Percentiles rank a stretch among this genome's conserved stretches.
phyloP scores from a whole-genome alignment of 2,888 invertebrate species.

The Leptothorax acervorum region DNA sequence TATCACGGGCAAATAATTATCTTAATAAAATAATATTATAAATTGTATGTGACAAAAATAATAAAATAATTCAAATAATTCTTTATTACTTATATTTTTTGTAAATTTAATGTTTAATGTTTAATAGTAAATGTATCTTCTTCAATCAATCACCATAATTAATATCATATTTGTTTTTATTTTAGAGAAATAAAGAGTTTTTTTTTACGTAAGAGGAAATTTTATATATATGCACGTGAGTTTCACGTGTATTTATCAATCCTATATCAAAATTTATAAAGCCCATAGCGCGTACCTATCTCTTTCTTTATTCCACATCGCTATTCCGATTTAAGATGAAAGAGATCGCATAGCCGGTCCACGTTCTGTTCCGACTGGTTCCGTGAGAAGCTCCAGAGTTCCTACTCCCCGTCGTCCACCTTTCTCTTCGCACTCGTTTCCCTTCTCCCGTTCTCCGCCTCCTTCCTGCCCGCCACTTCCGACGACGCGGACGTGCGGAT shows the following conservation, averaged over 20 bases:
- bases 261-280: not conserved
- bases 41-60: not conserved
- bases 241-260: not conserved
- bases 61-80: slow-evolving; percentile 4
- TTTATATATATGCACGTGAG: not conserved
- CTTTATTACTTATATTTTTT: too few species aligned
- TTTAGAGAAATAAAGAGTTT: not conserved
- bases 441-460: slow-evolving; percentile 16
- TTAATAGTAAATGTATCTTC: not conserved
- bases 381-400: slow-evolving; percentile 68
- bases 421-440: slow-evolving; percentile 43
- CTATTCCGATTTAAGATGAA: slow-evolving; percentile 29
- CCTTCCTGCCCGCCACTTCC: slow-evolving; percentile 27
- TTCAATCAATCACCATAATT: not conserved
- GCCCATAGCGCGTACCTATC: not conserved
- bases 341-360: slow-evolving; percentile 39
- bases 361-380: slow-evolving; percentile 63
- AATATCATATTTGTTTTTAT: not conserved
- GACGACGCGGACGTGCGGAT: slow-evolving; percentile 13
- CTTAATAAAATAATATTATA: not conserved
- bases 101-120: not conserved
- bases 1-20: too few species aligned
- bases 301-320: not conserved
- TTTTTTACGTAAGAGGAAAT: not conserved
- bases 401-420: slow-evolving; percentile 44